Base-by-base conservation (phyloP, 2,797 vertebrate species). In the Tangara arthus region DNA sequence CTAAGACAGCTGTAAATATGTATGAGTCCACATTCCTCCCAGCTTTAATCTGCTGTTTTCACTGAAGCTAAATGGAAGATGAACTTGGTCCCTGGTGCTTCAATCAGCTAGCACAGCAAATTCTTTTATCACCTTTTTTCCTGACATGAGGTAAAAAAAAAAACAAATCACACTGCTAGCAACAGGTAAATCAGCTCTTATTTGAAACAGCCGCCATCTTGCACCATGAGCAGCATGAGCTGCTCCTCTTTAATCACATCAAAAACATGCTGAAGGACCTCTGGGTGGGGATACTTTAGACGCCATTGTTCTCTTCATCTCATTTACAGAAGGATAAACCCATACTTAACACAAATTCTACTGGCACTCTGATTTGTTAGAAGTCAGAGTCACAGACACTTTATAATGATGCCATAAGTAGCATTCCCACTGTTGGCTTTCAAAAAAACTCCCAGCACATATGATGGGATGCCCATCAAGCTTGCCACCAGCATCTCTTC, bases 1-100 rank as follows among this genome's bases (percentile, higher is more conserved):
- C 87, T 77, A 71, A 89, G 81, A 92, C 90, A 97, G 90, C 94
- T 96, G 93, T 77, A 95, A 95, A 84, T 68, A 87, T 6, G 47
- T 28, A 87, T 24, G 4, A 73, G 53, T 53, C 89, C 75, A 57
- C 59, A 71, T 81, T 93, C 87, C 87, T 91, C 68, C 41, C 61
- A 95, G 83, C 63, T 95, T 84, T 85, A 77, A 95, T 82, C 56
- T 96, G 87, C 60, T 90, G 75, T 41, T 94, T 95, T 57, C 72
- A 85, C 78, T 82, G 71, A 84, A 95, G 71, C 20, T 87, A 84
- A 95, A 80, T 3, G 4, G 52, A 92, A 42, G 78, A 64, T 85
- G 37, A 91, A 82, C 42, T 68, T 71, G 56, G 64, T 82, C 65
- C 71, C 66, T 9, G 2, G n/a, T 42, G 41, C 46, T 76, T 89